A percentile compares a stretch with the other conserved stretches of the same genome.
These are phyloP conservation scores for Rhagonycha fulva DNA, from an alignment of 2,888 invertebrate species.

Conservation along the genomic window DNA sequence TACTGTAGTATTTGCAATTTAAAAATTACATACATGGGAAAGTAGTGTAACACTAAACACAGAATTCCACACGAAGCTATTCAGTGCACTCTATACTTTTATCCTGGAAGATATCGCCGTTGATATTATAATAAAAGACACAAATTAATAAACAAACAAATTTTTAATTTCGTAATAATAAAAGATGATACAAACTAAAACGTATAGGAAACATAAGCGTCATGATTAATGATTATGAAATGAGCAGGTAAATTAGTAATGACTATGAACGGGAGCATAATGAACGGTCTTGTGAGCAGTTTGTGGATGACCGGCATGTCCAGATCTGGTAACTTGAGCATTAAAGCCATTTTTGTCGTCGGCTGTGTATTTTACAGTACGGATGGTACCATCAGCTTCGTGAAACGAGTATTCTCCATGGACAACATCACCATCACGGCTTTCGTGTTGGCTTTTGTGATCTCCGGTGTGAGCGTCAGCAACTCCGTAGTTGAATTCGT, in stretches of 20 bases:
- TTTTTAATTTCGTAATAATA: not conserved
- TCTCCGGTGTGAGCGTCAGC: slow-evolving; percentile 65
- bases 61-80: too few species aligned
- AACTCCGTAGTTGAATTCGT: slow-evolving; percentile 61
- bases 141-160: not conserved
- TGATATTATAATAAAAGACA: not conserved
- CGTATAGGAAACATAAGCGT: not conserved
- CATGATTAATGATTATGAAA: not conserved
- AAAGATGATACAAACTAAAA: not conserved
- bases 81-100: too few species aligned
- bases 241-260: not conserved
- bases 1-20: too few species aligned
- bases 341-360: slow-evolving; percentile 61
- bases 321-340: slow-evolving; percentile 48
- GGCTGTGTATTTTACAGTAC: slow-evolving; percentile 62
- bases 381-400: slow-evolving; percentile 60
- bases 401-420: slow-evolving; percentile 58
- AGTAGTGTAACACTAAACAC: too few species aligned
- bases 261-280: not conserved
- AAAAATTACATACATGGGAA: too few species aligned
- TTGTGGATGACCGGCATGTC: slow-evolving; percentile 61
- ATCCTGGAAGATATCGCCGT: not conserved
- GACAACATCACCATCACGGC: slow-evolving; percentile 60
- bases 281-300: not conserved
- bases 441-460: slow-evolving; percentile 55